Base-by-base conservation (phyloP, 2,888 invertebrate genomes). In the Nymphalis urticae region DNA sequence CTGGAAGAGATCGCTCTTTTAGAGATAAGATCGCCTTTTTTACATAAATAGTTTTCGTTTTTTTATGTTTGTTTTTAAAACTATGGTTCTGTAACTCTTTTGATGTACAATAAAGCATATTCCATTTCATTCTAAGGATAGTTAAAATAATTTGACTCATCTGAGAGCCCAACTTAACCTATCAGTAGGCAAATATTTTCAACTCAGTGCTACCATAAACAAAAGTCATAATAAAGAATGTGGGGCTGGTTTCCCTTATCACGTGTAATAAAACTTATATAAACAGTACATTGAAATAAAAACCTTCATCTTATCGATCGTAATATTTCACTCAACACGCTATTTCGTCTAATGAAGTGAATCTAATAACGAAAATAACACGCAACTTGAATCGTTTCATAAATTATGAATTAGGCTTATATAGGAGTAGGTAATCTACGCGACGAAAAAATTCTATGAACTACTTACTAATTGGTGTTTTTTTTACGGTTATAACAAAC, bases 321-420 rank as follows among this genome's bases (percentile, higher is more conserved):
- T 19, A 42, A 42, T 50, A 19, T 50, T 50, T 58, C 19, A 36
- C 17, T 32, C n/a, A 42, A 58, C 58, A 58, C 58, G 58, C 58
- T 6, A 58, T 24, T 24, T 56, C 36, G 42, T 42, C 54, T 42
- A 58, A 58, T 58, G 19, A 42, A 58, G 58, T 58, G 58, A 42
- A 42, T n/a, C 58, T 19, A 58, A 36, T 42, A 42, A 58, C 42
- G 21, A 19, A 42, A 58, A 42, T 19, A 5, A 10, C 36, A 58
- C 58, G 58, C 58, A 10, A 58, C 24, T 19, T 6, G 0, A 27
- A 27, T 17, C 32, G 19, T 42, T 58, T 32, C 54, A 32, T 32
- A 32, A 32, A 53, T 51, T 21, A 56, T n/a, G 32, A 27, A 56
- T 32, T 56, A 56, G 17, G 1, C 17, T 16, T 7, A 17, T 56